Percentiles rank a stretch among this genome's conserved stretches.
phyloP scores from a whole-genome alignment of 1,140 invertebrate species.

The Dufourea novaeangliae region DNA sequence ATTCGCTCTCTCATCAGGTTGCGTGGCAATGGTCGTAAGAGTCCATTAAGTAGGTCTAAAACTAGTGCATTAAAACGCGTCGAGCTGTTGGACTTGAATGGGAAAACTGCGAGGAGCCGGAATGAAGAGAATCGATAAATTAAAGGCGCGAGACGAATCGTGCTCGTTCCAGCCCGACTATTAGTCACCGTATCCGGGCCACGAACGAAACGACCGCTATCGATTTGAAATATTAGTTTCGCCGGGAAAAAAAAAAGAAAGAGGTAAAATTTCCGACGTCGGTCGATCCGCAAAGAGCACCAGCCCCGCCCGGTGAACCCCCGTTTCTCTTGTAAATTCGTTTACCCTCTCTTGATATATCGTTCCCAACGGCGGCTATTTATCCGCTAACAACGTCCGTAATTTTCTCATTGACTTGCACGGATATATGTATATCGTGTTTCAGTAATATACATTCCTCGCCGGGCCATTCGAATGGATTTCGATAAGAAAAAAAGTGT shows the following conservation, averaged over 20 bases:
- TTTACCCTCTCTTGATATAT: conserved; percentile 11
- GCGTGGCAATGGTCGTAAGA: too few species aligned
- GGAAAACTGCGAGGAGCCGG: neutral
- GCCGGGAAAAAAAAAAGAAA: neutral
- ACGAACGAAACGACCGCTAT: neutral
- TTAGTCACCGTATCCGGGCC: conserved; percentile 2
- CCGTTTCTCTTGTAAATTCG: neutral
- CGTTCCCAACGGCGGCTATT: neutral
- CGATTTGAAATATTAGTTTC: conserved; percentile 26
- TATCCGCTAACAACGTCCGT: neutral
- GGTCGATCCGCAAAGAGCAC: neutral
- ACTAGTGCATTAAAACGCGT: too few species aligned
- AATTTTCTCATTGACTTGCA: neutral
- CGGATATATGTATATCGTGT: too few species aligned
- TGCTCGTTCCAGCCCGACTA: neutral
- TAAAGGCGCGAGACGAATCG: neutral
- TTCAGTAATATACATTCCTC: too few species aligned
- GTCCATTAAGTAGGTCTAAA: too few species aligned
- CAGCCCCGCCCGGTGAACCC: neutral
- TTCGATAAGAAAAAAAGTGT: too few species aligned
- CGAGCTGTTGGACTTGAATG: too few species aligned
- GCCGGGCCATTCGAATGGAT: too few species aligned
- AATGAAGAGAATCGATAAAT: neutral
- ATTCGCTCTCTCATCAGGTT: too few species aligned
- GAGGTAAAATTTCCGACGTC: neutral